Conservation (phyloP, 2,888 invertebrate species). For the Conus canariensis region DNA sequence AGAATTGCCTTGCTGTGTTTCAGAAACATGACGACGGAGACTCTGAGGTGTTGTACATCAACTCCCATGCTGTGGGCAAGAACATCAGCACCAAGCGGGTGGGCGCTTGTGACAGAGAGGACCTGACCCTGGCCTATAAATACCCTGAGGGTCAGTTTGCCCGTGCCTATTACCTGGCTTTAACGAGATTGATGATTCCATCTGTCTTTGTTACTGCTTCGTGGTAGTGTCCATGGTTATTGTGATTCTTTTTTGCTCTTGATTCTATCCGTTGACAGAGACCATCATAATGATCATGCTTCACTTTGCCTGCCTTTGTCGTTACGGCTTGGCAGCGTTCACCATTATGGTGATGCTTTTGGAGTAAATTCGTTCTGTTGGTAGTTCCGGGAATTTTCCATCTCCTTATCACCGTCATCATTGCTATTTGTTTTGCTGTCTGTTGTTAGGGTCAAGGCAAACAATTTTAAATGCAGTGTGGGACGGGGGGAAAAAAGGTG, state of each 20-base stretch:
- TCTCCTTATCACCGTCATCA: too few relatives aligned
- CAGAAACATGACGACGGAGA: slow-evolving; percentile 59
- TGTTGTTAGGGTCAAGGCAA: too few relatives aligned
- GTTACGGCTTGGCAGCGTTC: too few relatives aligned
- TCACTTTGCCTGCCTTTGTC: too few relatives aligned
- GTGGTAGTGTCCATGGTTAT: too few relatives aligned
- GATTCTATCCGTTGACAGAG: background rate
- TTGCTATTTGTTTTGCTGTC: too few relatives aligned
- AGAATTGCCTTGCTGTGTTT: background rate
- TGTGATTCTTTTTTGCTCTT: background rate
- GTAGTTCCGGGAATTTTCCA: too few relatives aligned
- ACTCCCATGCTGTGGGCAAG: slow-evolving; percentile 63
- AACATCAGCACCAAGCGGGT: slow-evolving; percentile 73
- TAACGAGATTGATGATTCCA: background rate
- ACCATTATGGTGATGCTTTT: too few relatives aligned
- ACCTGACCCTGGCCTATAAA: slow-evolving; percentile 72
- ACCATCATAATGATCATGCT: too few relatives aligned
- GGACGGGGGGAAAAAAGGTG: too few relatives aligned
- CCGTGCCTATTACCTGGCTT: background rate
- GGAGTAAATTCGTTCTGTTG: too few relatives aligned
- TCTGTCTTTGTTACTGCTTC: background rate
- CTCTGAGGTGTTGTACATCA: slow-evolving; percentile 57
- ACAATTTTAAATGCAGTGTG: too few relatives aligned
- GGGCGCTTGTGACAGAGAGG: slow-evolving; percentile 58
- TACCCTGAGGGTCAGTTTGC: slow-evolving; percentile 67